Percentiles rank a stretch among this genome's conserved stretches.
phyloP scores from a whole-genome alignment of 2,888 invertebrate genomes.

The Dioctria rufipes region DNA sequence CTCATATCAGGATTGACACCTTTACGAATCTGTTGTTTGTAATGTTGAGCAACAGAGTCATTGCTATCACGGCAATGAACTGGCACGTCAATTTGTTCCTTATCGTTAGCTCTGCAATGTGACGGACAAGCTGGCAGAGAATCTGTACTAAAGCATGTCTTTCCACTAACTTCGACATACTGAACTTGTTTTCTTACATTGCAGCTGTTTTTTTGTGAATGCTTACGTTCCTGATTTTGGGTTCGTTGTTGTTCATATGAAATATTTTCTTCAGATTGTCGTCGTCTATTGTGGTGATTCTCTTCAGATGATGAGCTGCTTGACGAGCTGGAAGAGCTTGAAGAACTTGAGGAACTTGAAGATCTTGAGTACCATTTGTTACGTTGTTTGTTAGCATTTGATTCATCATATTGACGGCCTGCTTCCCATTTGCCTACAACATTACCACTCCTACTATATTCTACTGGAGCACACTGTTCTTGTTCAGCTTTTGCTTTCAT shows the following conservation, averaged over 20 bases:
- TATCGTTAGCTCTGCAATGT: constrained; percentile 71
- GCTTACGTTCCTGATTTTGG: no score
- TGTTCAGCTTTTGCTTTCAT: constrained; percentile 71
- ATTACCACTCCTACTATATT: constrained; percentile 66
- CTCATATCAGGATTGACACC: constrained; percentile 73
- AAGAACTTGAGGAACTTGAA: constrained; percentile 47
- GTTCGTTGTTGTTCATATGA: no score
- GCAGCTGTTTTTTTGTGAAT: constrained; percentile 48
- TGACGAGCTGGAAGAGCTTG: neutral
- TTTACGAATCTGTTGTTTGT: constrained; percentile 69
- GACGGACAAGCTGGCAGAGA: constrained; percentile 74
- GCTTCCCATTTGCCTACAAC: constrained; percentile 71
- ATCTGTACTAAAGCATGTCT: constrained; percentile 77
- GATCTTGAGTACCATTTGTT: constrained; percentile 53
- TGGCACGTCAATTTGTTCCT: constrained; percentile 71
- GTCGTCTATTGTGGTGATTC: no score
- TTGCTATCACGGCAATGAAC: constrained; percentile 70
- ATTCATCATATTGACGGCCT: constrained; percentile 56
- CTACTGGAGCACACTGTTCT: constrained; percentile 68
- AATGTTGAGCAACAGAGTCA: constrained; percentile 61
- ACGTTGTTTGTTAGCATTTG: no score
- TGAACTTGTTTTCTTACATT: constrained; percentile 72
- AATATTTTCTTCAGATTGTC: no score
- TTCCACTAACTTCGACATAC: constrained; percentile 72
- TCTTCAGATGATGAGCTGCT: neutral